Conservation (phyloP, 2,888 invertebrate species). For the Mimas tiliae region DNA sequence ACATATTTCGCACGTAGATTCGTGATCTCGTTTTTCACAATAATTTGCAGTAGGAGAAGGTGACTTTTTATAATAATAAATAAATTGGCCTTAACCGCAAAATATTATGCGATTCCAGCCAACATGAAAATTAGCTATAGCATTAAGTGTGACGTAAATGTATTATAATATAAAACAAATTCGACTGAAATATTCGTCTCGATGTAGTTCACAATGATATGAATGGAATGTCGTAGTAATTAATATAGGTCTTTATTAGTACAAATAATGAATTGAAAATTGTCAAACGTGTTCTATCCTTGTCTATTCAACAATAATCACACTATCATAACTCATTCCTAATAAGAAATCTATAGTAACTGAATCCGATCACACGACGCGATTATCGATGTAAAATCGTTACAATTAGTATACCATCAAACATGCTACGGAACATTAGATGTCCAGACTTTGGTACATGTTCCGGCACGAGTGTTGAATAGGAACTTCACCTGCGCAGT, state of each 20-base stretch:
- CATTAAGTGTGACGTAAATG: constrained; percentile 68
- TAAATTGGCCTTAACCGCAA: constrained; percentile 72
- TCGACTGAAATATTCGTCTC: constrained; percentile 82
- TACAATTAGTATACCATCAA: neutral
- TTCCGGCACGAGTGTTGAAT: too few species aligned
- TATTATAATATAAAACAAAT: constrained; percentile 73
- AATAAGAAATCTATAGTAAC: neutral
- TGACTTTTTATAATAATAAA: constrained; percentile 28
- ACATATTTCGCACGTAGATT: constrained; percentile 18
- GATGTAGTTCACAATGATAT: constrained; percentile 79
- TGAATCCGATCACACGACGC: neutral
- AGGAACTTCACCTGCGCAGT: neutral
- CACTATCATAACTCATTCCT: constrained; percentile 11
- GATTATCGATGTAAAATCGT: neutral
- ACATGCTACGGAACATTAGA: neutral
- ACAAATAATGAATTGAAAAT: constrained; percentile 65
- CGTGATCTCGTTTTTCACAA: constrained; percentile 28
- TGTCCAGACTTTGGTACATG: neutral
- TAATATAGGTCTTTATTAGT: constrained; percentile 81
- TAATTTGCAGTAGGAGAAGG: constrained; percentile 31
- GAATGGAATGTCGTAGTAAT: constrained; percentile 71
- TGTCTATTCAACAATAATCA: constrained; percentile 18
- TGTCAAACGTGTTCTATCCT: constrained; percentile 24
- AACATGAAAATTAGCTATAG: constrained; percentile 63
- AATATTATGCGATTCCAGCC: constrained; percentile 77